Base-by-base conservation (phyloP, 35 echinoderm and acorn worm species). In the Ptychodera flava region DNA sequence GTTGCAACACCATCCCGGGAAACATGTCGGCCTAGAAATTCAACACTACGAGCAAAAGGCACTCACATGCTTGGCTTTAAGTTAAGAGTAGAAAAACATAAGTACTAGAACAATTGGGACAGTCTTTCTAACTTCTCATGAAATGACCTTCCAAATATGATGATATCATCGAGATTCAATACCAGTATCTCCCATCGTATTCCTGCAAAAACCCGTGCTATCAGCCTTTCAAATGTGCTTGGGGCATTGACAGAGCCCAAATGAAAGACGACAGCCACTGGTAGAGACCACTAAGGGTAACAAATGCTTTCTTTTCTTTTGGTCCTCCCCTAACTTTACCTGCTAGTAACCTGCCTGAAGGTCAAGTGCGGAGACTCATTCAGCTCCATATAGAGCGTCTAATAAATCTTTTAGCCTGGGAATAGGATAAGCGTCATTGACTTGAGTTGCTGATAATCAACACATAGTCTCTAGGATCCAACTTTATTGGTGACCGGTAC, bases 401-500 rank as follows among this genome's bases (percentile, higher is more conserved):
- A n/a, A n/a, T n/a, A n/a, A n/a, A n/a, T n/a, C n/a, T n/a, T n/a
- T n/a, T n/a, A n/a, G n/a, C n/a, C n/a, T n/a, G n/a, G n/a, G n/a
- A n/a, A n/a, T n/a, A n/a, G n/a, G n/a, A n/a, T n/a, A n/a, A n/a
- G n/a, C n/a, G n/a, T n/a, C n/a, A n/a, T 85, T 91, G 16, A 92
- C 64, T 15, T 95, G 0, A 95, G 29, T 33, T 88, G 85, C n/a
- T 87, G 34, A 84, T 95, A 95, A 34, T 95, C 93, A n/a, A n/a
- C n/a, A n/a, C n/a, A n/a, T n/a, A n/a, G n/a, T n/a, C n/a, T n/a
- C n/a, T n/a, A n/a, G n/a, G 85, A 78, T 15, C 91, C 93, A 88
- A 90, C 88, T 28, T 95, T 95, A 84, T 92, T 95, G n/a, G 84
- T 86, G 0, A 93, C 90, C 10, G 92, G 81, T 27, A 97, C 94